Percentiles rank a stretch among this genome's conserved stretches.
Conservation (phyloP, 2,113 vertebrate genomes). For the Varanus salvator region DNA sequence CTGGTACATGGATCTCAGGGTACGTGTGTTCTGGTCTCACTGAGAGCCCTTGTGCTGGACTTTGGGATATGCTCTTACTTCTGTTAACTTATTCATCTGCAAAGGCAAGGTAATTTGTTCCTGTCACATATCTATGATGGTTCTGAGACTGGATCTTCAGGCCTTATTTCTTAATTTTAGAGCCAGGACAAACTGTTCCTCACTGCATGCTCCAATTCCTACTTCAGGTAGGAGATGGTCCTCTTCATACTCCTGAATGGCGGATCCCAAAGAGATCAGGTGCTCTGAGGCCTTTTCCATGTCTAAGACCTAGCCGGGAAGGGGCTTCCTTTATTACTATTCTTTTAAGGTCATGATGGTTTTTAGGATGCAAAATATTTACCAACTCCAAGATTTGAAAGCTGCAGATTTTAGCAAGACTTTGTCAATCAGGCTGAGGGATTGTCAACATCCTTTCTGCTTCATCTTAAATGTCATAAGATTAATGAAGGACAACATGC, state of each 20-base stretch:
- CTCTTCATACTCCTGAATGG: not conserved
- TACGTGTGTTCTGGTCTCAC: too few relatives aligned
- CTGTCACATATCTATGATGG: not conserved
- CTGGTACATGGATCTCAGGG: too few relatives aligned
- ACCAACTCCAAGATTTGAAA: not conserved
- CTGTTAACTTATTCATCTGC: not conserved
- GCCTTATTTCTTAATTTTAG: not conserved
- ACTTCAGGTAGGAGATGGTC: not conserved
- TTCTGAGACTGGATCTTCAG: not conserved
- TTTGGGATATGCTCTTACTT: not conserved
- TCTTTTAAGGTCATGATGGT: not conserved
- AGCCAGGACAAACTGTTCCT: not conserved
- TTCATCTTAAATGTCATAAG: conserved; percentile 23
- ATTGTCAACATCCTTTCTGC: not conserved
- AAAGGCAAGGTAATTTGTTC: not conserved
- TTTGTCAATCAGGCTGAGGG: not conserved
- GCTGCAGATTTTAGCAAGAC: not conserved
- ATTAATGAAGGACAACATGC: not conserved
- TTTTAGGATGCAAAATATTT: not conserved
- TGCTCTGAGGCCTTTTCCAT: not conserved
- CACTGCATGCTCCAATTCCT: not conserved
- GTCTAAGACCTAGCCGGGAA: not conserved
- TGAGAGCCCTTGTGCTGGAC: not conserved
- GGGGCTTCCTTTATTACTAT: not conserved
- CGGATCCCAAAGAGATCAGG: not conserved